These are phyloP conservation scores for Caenorhabditis sp. DNA, from an alignment of 2,888 invertebrate species.

Conservation along the genomic window DNA sequence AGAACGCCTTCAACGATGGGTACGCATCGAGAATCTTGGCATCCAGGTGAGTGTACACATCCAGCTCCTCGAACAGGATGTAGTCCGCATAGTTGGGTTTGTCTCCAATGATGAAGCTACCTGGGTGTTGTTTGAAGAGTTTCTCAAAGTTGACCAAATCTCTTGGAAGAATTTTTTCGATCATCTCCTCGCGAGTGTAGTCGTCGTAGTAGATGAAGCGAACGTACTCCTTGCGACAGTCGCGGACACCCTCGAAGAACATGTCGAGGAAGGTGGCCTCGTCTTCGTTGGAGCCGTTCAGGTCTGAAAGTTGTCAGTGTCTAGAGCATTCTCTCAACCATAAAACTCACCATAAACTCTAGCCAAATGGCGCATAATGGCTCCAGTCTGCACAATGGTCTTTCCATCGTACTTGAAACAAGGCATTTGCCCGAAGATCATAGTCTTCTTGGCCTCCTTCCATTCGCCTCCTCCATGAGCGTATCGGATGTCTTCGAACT, in stretches of 20 bases:
- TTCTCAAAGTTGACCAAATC: constrained; percentile 23
- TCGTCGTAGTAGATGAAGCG: constrained; percentile 13
- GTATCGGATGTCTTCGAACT: constrained; percentile 46
- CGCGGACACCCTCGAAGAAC: constrained; percentile 50
- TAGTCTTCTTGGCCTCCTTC: constrained; percentile 35
- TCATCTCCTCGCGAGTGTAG: constrained; percentile 26
- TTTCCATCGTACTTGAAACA: constrained; percentile 43
- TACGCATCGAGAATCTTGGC: constrained; percentile 25
- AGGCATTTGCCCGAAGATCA: constrained; percentile 56
- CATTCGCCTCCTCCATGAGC: constrained; percentile 27
- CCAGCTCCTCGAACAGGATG: constrained; percentile 50
- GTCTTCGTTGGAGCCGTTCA: constrained; percentile 40
- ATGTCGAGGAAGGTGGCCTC: constrained; percentile 44
- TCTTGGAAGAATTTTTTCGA: constrained; percentile 34
- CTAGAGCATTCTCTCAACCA: no score
- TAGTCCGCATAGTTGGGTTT: constrained; percentile 45
- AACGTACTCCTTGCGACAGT: constrained; percentile 23
- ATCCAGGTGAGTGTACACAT: constrained; percentile 34
- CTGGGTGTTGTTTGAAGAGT: constrained; percentile 28
- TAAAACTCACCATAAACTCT: constrained; percentile 23
- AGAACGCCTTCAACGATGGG: constrained; percentile 39
- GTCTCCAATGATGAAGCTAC: constrained; percentile 41
- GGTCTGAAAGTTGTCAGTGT: constrained; percentile 36
- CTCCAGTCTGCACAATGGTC: constrained; percentile 45
- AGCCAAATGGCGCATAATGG: constrained; percentile 58